Base-by-base conservation (phyloP, 2,113 vertebrate species). In the Amphiprion ocellaris region DNA sequence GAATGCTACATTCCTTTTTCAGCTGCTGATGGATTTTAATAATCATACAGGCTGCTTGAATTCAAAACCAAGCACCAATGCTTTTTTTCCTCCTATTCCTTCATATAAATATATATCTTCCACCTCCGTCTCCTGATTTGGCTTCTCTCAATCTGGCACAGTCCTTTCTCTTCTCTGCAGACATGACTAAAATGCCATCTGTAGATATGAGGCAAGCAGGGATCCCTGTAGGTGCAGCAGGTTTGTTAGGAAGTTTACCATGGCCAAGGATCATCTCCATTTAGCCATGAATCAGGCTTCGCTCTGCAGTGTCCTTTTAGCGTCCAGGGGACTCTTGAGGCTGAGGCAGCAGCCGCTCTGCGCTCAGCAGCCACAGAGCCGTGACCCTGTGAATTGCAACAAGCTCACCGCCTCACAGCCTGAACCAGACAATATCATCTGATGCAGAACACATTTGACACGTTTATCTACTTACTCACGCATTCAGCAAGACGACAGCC, bases 271-370 rank as follows among this genome's bases (percentile, higher is more conserved):
- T 67, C 60, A 56, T 47, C 65, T 75, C 63, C 26, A 58, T 71
- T 66, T 39, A 77, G 47, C 74, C 55, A 47, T 65, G 70, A 83
- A 69, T 60, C 77, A 69, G 63, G 14, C 5, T 74, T 60, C 53
- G 46, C 78, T 74, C 11, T 10, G 66, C 67, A 53, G 50, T 54
- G 23, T 72, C 49, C 0, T 65, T 73, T 74, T 28, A 72, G 15
- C 59, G 62, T 87, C 55, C 26, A 15, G 16, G 67, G n/a, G 76
- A 56, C 60, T 2, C 19, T 69, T 33, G 5, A 69, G 44, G 54
- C 60, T 1, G 30, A 52, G 30, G 30, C 75, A 77, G 75, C 70
- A 87, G 81, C 65, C 9, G 58, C 70, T 83, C 49, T 23, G 41
- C 12, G 11, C 67, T 79, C 55, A 63, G 58, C 62, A 52, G 68